phyloP scores from a whole-genome alignment of 1,140 invertebrate genomes.

The Lepidostoma basale region DNA sequence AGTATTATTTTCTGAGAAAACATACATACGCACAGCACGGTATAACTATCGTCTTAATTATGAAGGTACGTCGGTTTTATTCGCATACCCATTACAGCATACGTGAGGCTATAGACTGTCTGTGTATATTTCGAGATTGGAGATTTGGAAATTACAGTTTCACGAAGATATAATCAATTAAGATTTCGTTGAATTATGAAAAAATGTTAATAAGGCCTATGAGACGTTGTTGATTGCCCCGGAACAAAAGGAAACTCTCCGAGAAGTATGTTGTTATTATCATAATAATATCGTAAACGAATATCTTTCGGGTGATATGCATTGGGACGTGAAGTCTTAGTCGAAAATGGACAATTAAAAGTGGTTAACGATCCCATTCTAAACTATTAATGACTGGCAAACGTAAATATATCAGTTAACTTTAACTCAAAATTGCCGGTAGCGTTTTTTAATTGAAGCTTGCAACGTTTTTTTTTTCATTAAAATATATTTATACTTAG shows the following conservation, averaged over 20 bases:
- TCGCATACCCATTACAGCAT: too few species aligned
- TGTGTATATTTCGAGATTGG: too few species aligned
- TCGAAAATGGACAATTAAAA: slow-evolving; percentile 15
- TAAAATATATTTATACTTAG: too few species aligned
- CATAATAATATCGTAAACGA: slow-evolving; percentile 4
- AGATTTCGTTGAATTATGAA: background rate
- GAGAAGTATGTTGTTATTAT: background rate
- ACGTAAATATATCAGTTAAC: background rate
- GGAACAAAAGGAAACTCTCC: background rate
- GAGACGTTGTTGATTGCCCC: background rate
- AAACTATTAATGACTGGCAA: slow-evolving; percentile 10
- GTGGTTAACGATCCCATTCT: slow-evolving; percentile 14
- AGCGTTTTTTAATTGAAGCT: background rate
- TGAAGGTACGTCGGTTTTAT: too few species aligned
- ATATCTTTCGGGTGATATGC: background rate
- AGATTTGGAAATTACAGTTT: too few species aligned
- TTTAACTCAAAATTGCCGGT: background rate
- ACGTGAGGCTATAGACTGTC: too few species aligned
- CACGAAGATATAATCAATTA: slow-evolving; percentile 1
- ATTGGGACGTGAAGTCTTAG: background rate
- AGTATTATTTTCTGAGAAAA: too few species aligned
- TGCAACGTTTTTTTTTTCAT: background rate
- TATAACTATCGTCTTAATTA: too few species aligned
- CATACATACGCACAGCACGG: too few species aligned
- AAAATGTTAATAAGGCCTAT: background rate